Base-by-base conservation (phyloP, 2,113 vertebrate genomes). In the Plotosus lineatus region DNA sequence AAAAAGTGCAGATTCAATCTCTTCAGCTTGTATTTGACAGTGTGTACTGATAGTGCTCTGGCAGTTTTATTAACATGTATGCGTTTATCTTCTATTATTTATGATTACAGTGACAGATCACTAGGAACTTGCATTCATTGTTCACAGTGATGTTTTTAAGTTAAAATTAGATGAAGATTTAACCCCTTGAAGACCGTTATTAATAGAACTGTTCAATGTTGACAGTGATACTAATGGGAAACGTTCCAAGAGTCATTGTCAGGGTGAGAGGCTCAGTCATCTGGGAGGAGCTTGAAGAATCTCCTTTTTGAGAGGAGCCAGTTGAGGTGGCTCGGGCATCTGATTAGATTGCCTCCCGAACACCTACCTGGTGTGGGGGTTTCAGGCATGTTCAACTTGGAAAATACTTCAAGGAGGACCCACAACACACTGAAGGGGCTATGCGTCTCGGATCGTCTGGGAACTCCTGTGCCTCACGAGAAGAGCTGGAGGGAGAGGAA, bases 1-100 rank as follows among this genome's bases (percentile, higher is more conserved):
- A 58, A 42, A 69, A 58, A 58, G 19, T 61, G 8, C 23, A 15
- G 40, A 80, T 63, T 83, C 69, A 71, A 55, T 71, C 7, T 36
- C 0, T 6, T 82, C 23, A 78, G 66, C 28, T 28, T 63, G 68
- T 77, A 8, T 77, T 73, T 79, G 50, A 63, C 68, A 63, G 31
- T 74, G 9, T 61, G 69, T 11, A 63, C 69, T 50, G 55, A 81
- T 74, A 42, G 69, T 74, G 56, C 63, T n/a, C 79, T 38, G 38
- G 40, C 78, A 80, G 38, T 5, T 72, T 72, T 72, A 80, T 55
- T 50, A 79, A 72, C 40, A 60, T 60, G 40, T 33, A 38, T 72
- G 40, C 21, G 48, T 23, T 46, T 44, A 50, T 60, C 40, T 48
- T 10, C 17, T 21, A 60, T 80, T 48, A 60, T 72, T 80, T 80